A percentile compares a stretch with the other conserved stretches of the same genome.
These are phyloP conservation scores for Pollenia amentaria DNA, from an alignment of 2,888 invertebrate genomes.

Conservation along the genomic window DNA sequence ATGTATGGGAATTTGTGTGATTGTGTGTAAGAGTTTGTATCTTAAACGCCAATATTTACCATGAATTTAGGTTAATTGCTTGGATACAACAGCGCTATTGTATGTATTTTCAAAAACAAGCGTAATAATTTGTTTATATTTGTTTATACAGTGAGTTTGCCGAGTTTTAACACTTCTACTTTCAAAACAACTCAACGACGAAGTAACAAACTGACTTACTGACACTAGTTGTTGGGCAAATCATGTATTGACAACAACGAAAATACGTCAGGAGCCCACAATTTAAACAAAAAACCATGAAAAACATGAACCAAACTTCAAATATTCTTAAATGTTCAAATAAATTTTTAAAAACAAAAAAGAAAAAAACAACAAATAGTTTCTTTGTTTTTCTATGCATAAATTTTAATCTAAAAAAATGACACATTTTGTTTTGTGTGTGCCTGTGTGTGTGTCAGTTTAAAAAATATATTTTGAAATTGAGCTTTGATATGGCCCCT, in stretches of 20 bases:
- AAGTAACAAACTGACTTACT: constrained; percentile 35
- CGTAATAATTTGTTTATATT: constrained; percentile 19
- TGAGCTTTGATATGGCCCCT: constrained; percentile 47
- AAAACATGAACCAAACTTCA: constrained; percentile 5
- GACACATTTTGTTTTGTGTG: constrained; percentile 53
- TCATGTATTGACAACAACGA: constrained; percentile 46
- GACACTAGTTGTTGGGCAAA: constrained; percentile 15
- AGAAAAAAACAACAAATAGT: constrained; percentile 32
- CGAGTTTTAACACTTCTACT: constrained; percentile 66
- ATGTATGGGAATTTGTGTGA: neutral
- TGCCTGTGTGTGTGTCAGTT: neutral
- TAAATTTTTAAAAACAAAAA: neutral
- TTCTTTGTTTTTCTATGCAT: constrained; percentile 64
- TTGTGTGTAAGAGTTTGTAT: neutral
- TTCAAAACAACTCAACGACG: constrained; percentile 56
- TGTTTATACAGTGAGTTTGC: constrained; percentile 33
- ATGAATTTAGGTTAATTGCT: constrained; percentile 70
- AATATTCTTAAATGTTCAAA: constrained; percentile 50
- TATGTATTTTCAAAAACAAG: neutral
- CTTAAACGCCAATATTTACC: constrained; percentile 58
- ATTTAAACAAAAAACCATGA: neutral
- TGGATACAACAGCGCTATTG: constrained; percentile 53
- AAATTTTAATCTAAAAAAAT: constrained; percentile 50
- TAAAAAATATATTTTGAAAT: constrained; percentile 44
- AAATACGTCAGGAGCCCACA: constrained; percentile 31